These are phyloP conservation scores for Oxyruncus cristatus DNA, from an alignment of 2,113 vertebrate species.

Conservation along the genomic window DNA sequence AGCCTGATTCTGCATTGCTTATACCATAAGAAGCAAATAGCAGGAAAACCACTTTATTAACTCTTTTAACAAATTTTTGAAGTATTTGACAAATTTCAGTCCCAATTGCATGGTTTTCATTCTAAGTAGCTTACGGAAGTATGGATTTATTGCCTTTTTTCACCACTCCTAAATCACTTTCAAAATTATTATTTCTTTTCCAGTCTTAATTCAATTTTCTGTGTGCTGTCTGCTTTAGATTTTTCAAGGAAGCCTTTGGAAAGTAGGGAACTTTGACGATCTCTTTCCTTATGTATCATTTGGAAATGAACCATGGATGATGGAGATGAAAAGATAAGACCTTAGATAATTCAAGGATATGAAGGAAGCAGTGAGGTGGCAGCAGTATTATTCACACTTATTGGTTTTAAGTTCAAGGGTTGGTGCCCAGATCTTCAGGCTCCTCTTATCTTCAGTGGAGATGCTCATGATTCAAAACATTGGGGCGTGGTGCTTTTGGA, in stretches of 20 bases:
- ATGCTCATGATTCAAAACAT: background rate
- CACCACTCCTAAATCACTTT: background rate
- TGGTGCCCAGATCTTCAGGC: background rate
- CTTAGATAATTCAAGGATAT: background rate
- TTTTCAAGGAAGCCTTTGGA: background rate
- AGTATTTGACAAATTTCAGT: background rate
- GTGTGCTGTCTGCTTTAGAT: background rate
- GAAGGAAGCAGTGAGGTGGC: background rate
- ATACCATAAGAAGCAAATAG: background rate
- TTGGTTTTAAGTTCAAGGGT: background rate
- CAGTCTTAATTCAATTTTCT: background rate
- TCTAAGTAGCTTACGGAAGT: fast-evolving
- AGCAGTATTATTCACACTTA: background rate
- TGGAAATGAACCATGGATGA: background rate
- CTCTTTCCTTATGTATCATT: background rate
- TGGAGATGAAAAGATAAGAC: background rate
- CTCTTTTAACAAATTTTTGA: background rate
- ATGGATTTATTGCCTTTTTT: background rate
- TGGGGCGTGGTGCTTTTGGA: background rate
- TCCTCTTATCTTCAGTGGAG: background rate
- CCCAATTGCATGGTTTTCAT: background rate
- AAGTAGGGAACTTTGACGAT: background rate
- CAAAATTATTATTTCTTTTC: background rate
- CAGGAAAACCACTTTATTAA: background rate
- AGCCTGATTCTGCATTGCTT: background rate